Evolutionary conservation across 2,113 vertebrate species (phyloP).

Genomic region (Nibea albiflora): DNA sequence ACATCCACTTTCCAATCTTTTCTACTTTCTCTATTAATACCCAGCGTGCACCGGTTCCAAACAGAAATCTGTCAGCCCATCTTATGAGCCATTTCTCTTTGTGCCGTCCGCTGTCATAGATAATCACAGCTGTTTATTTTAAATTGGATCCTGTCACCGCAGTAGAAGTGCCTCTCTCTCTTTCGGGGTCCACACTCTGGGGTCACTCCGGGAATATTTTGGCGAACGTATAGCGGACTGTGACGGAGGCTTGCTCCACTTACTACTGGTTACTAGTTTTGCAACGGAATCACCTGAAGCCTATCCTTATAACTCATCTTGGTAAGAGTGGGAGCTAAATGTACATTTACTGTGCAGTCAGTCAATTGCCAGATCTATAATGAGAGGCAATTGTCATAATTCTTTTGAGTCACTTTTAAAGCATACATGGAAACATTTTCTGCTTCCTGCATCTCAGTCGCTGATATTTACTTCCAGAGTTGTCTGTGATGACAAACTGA

Average conservation of each 20-base stretch:
- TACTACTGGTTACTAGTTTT: background rate
- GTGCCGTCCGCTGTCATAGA: background rate
- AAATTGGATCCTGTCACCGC: background rate
- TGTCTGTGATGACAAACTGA: no score
- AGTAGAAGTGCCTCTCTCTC: background rate
- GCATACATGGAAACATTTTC: background rate
- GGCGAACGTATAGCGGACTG: background rate
- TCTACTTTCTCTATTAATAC: conserved; percentile 36
- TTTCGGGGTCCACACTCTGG: background rate
- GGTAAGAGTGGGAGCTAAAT: no score
- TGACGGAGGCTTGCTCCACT: background rate
- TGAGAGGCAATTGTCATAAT: background rate
- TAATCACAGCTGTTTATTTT: background rate
- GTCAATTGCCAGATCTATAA: background rate
- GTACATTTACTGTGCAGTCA: background rate
- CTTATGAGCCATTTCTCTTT: background rate
- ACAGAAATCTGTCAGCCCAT: conserved; percentile 5
- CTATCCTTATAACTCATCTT: background rate
- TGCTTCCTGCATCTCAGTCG: background rate
- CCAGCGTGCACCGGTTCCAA: background rate
- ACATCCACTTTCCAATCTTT: conserved; percentile 12
- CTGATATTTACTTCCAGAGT: background rate
- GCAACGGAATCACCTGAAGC: background rate
- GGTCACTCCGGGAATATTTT: background rate
- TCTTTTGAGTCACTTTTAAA: background rate